Evolutionary conservation across 2,113 vertebrate genomes (phyloP), one percentile per base, ranked within the genome.

Genomic region (Nycticebus coucang): DNA sequence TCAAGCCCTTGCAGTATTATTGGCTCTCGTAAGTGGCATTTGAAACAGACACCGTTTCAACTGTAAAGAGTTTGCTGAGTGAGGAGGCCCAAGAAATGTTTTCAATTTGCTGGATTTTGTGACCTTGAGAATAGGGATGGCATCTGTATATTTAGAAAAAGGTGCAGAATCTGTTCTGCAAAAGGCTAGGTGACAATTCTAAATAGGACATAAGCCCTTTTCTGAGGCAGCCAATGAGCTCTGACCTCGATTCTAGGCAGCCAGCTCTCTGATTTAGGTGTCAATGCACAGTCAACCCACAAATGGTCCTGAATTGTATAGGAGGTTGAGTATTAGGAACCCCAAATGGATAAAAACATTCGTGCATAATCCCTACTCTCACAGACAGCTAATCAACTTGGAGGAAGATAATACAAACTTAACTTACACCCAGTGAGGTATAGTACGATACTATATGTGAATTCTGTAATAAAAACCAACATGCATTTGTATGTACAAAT

Each of bases 11-110:
- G 7, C 83, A 59, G 89, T 92, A 94, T 93, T 66, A 97, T 64
- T 83, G 60, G 55, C 87, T 95, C 78, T 77, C 77, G 2, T 77
- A 93, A 93, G 89, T 89, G 89, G 77, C 66, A 35, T 96, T 95
- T 96, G 97, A 95, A 97, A 96, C 26, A 93, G 71, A 95, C 93
- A 74, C 64, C 74, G 81, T 97, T 96, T 96, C 80, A 94, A 53
- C 91, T 69, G 68, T 82, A 89, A 69, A 77, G 88, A 89, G 15
- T 92, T 95, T 90, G 87, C 85, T 71, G 90, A 69, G 71, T 37
- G 80, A 95, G 72, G 80, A 95, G 72, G 50, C n/a, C 83, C 21
- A 82, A 97, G 83, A 97, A 95, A 90, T 41, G 59, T 82, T 97
- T 97, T 92, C 71, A 94, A 74, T 96, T 96, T 95, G 45, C 75